Base-by-base conservation (phyloP, 2,888 invertebrate genomes). In the Rhodophaea formosa region DNA sequence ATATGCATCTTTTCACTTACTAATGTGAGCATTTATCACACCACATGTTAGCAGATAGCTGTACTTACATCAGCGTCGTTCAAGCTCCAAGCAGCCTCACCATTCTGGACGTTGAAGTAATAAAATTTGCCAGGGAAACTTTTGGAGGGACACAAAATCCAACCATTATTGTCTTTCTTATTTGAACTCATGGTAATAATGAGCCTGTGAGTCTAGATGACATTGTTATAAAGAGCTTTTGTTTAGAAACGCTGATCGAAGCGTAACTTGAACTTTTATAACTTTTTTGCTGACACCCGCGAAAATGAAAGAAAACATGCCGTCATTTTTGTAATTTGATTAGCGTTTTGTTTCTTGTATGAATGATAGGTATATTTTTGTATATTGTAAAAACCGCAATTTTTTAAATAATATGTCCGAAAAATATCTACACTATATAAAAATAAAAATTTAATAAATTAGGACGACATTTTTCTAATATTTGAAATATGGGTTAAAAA, bases 111-210 rank as follows among this genome's bases (percentile, higher is more conserved):
- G 67, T 88, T 88, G 63, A 86, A 87, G 64, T 85, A 88, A 62
- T 87, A 88, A 62, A 74, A 81, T 69, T 85, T 84, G 6, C 85
- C 86, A 7, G 85, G 82, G 62, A 79, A 81, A 42, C 72, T 81
- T 71, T 82, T 86, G 0, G 87, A 87, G 1, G 78, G 80, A 61
- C 84, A 83, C 35, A 86, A 64, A 59, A 82, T 69, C 88, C 88
- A 88, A 56, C 73, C 79, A 49, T 29, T 49, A 63, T 64, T 70
- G 53, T 59, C 69, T 62, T 72, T 73, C 61, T 73, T 77, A 57
- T 60, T 71, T 8, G 65, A 59, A 64, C 68, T 70, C 79, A 79
- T 82, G 57, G 51, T 63, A 16, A 12, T 10, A 8, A 16, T 8
- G 3, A 8, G 15, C 7, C 10, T 16, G 10, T 3, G 12, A 12